These are phyloP conservation scores for Loxodonta africana DNA, from an alignment of 2,113 vertebrate species.

Conservation along the genomic window DNA sequence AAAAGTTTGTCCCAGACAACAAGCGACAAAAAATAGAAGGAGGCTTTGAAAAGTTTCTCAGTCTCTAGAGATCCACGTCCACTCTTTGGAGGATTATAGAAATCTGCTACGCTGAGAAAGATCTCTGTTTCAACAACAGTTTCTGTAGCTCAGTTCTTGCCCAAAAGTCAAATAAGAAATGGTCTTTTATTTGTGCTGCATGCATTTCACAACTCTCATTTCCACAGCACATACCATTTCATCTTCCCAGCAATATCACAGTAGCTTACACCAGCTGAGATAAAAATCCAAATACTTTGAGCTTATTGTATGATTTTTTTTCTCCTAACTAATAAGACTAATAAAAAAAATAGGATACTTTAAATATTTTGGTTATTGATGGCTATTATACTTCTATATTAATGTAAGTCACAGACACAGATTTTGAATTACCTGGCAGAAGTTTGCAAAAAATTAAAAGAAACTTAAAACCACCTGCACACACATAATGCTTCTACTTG, in stretches of 20 bases:
- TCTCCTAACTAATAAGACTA: conserved; percentile 70
- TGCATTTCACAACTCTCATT: conserved; percentile 80
- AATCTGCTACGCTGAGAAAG: conserved; percentile 63
- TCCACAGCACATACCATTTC: conserved; percentile 72
- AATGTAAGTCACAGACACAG: background rate
- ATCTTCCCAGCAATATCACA: conserved; percentile 75
- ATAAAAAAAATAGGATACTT: conserved; percentile 37
- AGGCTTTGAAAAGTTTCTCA: conserved; percentile 69
- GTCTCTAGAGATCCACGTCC: conserved; percentile 36
- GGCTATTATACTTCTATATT: conserved; percentile 43
- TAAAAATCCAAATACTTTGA: conserved; percentile 82
- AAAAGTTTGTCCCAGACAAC: conserved; percentile 73
- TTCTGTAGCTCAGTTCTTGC: conserved; percentile 53
- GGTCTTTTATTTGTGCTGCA: conserved; percentile 82
- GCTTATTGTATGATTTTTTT: conserved; percentile 59
- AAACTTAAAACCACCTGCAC: background rate
- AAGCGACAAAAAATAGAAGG: conserved; percentile 65
- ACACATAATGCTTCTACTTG: background rate
- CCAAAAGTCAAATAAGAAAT: conserved; percentile 80
- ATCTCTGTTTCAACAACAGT: conserved; percentile 60
- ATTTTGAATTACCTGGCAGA: background rate
- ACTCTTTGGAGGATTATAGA: conserved; percentile 36
- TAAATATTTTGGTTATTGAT: conserved; percentile 50
- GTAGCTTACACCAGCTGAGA: conserved; percentile 65
- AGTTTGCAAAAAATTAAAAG: background rate